Conservation (phyloP, 2,113 vertebrate genomes). For the Benitochromis conjunctus region DNA sequence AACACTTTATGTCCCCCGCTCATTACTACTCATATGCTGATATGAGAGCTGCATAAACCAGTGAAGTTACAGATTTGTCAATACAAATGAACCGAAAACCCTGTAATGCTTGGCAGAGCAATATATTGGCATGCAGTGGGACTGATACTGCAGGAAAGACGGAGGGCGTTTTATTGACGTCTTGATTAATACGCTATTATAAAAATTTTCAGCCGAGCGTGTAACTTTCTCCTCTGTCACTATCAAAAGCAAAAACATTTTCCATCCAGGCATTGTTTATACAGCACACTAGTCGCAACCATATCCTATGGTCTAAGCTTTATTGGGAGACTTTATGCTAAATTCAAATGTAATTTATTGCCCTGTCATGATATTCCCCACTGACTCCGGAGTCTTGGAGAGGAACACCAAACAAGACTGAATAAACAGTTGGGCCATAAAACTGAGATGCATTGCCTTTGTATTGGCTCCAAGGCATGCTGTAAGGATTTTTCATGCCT, state of each 20-base stretch:
- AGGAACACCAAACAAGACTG: slow-evolving; percentile 67
- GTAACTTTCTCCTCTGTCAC: slow-evolving; percentile 38
- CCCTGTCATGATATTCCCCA: slow-evolving; percentile 60
- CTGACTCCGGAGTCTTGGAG: slow-evolving; percentile 51
- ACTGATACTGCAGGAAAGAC: neutral
- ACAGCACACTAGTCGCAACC: slow-evolving; percentile 4
- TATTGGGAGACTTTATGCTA: slow-evolving; percentile 62
- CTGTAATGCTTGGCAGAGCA: slow-evolving; percentile 1
- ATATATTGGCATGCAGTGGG: slow-evolving; percentile 17
- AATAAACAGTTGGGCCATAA: slow-evolving; percentile 73
- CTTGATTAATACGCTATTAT: slow-evolving; percentile 40
- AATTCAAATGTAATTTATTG: slow-evolving; percentile 71
- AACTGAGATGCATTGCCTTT: slow-evolving; percentile 70
- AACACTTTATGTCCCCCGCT: slow-evolving; percentile 1
- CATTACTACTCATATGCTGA: slow-evolving; percentile 10
- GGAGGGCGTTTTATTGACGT: slow-evolving; percentile 4
- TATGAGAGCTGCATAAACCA: slow-evolving; percentile 12
- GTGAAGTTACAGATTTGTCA: slow-evolving; percentile 24
- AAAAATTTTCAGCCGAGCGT: slow-evolving; percentile 31
- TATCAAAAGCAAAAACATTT: slow-evolving; percentile 29
- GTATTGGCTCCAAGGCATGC: slow-evolving; percentile 61
- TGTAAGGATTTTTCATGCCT: slow-evolving; percentile 70
- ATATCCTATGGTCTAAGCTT: slow-evolving; percentile 55
- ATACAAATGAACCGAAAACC: slow-evolving; percentile 26
- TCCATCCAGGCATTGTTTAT: slow-evolving; percentile 24